Evolutionary conservation across 1,140 invertebrate genomes (phyloP).

Genomic region (Drosophila oshimai): DNA sequence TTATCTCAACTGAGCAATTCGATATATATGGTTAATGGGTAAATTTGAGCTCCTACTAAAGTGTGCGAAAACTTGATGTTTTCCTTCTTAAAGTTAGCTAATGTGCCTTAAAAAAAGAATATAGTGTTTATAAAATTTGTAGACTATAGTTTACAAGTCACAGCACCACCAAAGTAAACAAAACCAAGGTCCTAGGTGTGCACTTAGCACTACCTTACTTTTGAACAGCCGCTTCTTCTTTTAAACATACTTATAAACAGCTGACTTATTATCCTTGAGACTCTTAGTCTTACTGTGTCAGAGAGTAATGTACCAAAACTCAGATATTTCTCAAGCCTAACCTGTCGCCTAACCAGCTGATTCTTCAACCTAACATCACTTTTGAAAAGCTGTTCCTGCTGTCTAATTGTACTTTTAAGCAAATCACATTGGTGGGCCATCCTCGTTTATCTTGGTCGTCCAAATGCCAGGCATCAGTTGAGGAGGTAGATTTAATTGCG

Average conservation of each 20-base stretch:
- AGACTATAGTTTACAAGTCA: slow-evolving; percentile 40
- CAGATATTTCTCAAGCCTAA: background rate
- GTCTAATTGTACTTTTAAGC: background rate
- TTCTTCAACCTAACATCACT: background rate
- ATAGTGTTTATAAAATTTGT: slow-evolving; percentile 55
- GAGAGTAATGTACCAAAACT: too few relatives aligned
- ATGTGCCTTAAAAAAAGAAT: slow-evolving; percentile 36
- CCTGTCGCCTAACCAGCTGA: background rate
- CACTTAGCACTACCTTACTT: background rate
- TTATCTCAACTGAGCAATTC: slow-evolving; percentile 8
- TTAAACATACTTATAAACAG: background rate
- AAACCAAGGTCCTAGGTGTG: slow-evolving; percentile 10
- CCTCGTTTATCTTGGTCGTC: slow-evolving; percentile 75
- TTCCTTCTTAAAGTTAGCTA: slow-evolving; percentile 8
- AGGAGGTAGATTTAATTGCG: slow-evolving; percentile 81
- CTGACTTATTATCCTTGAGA: background rate
- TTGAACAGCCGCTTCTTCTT: slow-evolving; percentile 19
- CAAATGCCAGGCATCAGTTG: slow-evolving; percentile 80
- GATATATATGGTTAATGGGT: background rate
- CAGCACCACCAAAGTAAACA: slow-evolving; percentile 29
- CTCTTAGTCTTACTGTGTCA: too few relatives aligned
- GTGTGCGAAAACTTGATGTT: background rate
- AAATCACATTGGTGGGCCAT: slow-evolving; percentile 60
- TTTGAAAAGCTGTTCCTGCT: background rate
- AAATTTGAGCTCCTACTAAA: slow-evolving; percentile 7